Evolutionary conservation across 2,113 vertebrate species (phyloP), one percentile per base, ranked within the genome.

Genomic region (Anguilla rostrata): DNA sequence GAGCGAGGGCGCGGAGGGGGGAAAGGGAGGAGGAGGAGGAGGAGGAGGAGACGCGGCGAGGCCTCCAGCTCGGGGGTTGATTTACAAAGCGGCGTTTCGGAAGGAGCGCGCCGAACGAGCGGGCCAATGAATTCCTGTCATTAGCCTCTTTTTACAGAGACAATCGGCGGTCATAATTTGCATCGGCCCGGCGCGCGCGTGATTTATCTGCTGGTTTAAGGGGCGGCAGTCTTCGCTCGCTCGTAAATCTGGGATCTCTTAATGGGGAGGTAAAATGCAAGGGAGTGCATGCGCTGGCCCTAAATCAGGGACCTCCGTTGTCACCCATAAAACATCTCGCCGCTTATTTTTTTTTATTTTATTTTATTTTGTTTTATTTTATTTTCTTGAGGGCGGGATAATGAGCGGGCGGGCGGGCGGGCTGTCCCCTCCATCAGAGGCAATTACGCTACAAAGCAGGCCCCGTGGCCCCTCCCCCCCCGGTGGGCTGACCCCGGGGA

Each of bases 191-290:
- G 88, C 85, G 49, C 87, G 40, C 18, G 66, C 20, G 86, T 91
- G 90, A 93, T 93, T 92, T 92, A 92, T 93, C 87, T 91, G 92
- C 91, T 91, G 90, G 91, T 92, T 92, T 93, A 93, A 93, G 90
- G 90, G 91, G 90, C 88, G 81, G 89, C 85, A 87, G 82, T 78
- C 40, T 39, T 16, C n/a, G 78, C 56, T 71, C 49, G 71, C 87
- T 85, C 85, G 91, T 93, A 92, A 92, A 93, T 92, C 88, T 88
- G 81, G 84, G 79, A 84, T 82, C 83, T 90, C 91, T 89, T 93
- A 93, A 93, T 92, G 92, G 92, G 92, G 86, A 90, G 86, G 90
- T 91, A 91, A 93, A 91, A 92, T 92, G 91, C 91, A 90, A 87
- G 89, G 83, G 89, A 91, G 91, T 87, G 88, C 90, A 85, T 84